Base-by-base conservation (phyloP, 2,113 vertebrate species). In the Erythrolamprus reginae region DNA sequence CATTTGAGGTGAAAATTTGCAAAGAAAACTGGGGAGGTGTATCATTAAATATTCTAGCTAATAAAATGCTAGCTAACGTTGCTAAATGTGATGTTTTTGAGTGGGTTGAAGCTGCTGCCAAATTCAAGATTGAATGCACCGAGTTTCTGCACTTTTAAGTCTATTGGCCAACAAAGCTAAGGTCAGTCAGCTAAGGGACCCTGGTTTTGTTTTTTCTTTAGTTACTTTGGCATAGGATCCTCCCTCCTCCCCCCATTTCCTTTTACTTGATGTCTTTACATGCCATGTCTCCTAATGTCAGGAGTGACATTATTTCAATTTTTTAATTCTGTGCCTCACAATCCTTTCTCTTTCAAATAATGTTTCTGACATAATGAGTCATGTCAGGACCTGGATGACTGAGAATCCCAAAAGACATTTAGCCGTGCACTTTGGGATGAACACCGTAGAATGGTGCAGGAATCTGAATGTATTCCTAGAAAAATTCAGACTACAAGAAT, bases 21-120 rank as follows among this genome's bases (percentile, higher is more conserved):
- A 91, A 93, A 87, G 86, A 86, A 85, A 55, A 24, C 38, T 88
- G 85, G 94, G 86, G 89, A 88, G 91, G 15, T 77, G 33, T 58
- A 91, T 53, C 56, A 52, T 93, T 87, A 92, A 91, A 93, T 50
- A 70, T 47, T 70, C 45, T 85, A 85, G 48, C 19, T 55, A 26
- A 45, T 33, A 88, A 47, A 88, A 9, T 86, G 58, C n/a, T n/a
- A n/a, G n/a, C n/a, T n/a, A n/a, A n/a, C 4, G n/a, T 24, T 51
- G n/a, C 77, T 58, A 58, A 83, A 58, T 47, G 15, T 83, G 47
- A 83, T 13, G 45, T 61, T 61, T 61, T 58, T 50, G n/a, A 7
- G 9, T 13, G 21, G 52, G 8, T 23, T 90, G 15, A 23, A 52
- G 5, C 56, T 86, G 56, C 10, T 86, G 52, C n/a, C 70, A 42